Conservation (phyloP, 1,140 invertebrate genomes). For the Lycorma delicatula region DNA sequence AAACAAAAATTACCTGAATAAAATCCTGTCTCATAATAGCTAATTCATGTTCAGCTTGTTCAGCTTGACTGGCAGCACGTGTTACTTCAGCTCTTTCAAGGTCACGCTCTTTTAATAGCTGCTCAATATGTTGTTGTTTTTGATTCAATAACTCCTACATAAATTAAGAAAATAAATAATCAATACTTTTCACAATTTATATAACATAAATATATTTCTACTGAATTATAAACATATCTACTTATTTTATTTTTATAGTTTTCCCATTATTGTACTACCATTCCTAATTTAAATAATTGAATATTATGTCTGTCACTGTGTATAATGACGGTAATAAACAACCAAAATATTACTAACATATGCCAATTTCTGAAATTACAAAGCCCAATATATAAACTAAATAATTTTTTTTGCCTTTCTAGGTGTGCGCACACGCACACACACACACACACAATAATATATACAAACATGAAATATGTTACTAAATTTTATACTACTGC, state of each 20-base stretch:
- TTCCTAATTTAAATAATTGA: background rate
- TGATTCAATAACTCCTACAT: conserved; percentile 79
- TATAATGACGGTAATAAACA: background rate
- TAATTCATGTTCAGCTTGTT: conserved; percentile 51
- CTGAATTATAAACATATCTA: no score
- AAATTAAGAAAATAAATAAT: background rate
- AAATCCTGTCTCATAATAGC: conserved; percentile 43
- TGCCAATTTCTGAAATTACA: no score
- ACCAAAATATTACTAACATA: background rate
- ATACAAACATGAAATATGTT: no score
- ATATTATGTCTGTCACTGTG: background rate
- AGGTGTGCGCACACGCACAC: no score
- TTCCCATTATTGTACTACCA: no score
- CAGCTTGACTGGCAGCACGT: conserved; percentile 58
- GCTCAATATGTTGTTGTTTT: conserved; percentile 87
- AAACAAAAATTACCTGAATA: conserved; percentile 18
- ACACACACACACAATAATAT: no score
- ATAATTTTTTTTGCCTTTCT: no score
- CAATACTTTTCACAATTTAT: no score
- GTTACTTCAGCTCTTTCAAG: conserved; percentile 75
- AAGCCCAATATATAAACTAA: no score
- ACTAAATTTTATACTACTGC: no score
- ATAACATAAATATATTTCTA: no score
- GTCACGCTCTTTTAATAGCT: conserved; percentile 80
- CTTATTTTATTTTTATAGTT: no score